A percentile compares a stretch with the other conserved stretches of the same genome.
These are phyloP conservation scores for Drosophila subsilvestris DNA, from an alignment of 2,888 invertebrate genomes.

Conservation along the genomic window DNA sequence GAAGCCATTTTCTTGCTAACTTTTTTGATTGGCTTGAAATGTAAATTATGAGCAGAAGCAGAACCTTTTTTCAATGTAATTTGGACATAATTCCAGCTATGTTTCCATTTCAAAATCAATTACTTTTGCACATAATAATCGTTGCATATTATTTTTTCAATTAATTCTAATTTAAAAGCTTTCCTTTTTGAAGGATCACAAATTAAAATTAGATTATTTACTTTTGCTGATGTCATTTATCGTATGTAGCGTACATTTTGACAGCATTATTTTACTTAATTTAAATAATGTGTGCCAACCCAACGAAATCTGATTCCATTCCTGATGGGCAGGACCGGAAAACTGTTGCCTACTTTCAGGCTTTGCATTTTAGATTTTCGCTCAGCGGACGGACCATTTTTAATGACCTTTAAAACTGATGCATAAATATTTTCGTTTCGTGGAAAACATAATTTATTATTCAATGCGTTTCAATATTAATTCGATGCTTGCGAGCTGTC, in stretches of 20 bases:
- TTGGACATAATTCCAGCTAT: too few relatives aligned
- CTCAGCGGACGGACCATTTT: slow-evolving; percentile 27
- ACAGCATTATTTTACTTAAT: neutral
- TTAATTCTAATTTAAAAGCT: neutral
- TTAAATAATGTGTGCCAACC: slow-evolving; percentile 15
- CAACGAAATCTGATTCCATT: neutral
- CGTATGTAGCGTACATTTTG: neutral
- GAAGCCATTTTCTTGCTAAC: too few relatives aligned
- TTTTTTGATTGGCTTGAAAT: neutral
- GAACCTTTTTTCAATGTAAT: neutral
- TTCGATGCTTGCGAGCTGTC: slow-evolving; percentile 21
- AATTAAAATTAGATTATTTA: neutral
- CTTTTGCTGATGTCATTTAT: neutral
- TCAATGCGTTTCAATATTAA: slow-evolving; percentile 53
- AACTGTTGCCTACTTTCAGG: slow-evolving; percentile 48
- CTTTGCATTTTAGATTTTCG: slow-evolving; percentile 38
- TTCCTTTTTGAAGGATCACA: neutral
- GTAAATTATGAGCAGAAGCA: neutral
- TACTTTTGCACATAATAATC: neutral
- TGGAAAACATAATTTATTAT: slow-evolving; percentile 34
- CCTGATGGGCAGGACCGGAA: slow-evolving; percentile 6
- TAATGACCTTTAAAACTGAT: slow-evolving; percentile 53
- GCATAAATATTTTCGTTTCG: slow-evolving; percentile 28
- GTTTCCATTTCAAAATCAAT: neutral
- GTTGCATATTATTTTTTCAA: neutral